Conservation (phyloP, 2,113 vertebrate genomes). For the Athene noctua region DNA sequence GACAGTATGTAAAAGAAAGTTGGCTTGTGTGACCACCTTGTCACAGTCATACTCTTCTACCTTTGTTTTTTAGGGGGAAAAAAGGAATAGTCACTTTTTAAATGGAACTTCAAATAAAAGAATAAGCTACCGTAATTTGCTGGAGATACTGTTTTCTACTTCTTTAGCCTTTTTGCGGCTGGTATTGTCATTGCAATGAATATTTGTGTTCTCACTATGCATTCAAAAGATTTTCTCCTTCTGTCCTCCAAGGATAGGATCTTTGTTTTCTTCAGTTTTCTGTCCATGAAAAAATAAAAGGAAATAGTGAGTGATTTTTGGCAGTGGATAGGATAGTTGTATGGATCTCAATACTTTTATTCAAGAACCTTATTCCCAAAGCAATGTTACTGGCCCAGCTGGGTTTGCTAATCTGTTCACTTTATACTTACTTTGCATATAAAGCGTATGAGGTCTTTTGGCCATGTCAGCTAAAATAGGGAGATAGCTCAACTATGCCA, state of each 20-base stretch:
- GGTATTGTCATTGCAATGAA: background rate
- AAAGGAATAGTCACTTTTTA: background rate
- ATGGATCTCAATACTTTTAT: background rate
- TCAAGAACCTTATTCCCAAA: background rate
- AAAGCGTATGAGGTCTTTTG: background rate
- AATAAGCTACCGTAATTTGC: background rate
- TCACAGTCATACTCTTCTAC: background rate
- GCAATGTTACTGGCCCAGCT: background rate
- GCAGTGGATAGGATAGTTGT: fast-evolving
- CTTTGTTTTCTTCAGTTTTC: background rate
- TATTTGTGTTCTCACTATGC: background rate
- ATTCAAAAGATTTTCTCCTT: background rate
- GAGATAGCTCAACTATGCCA: background rate
- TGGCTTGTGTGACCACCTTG: background rate
- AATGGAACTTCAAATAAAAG: background rate
- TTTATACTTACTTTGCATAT: background rate
- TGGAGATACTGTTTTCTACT: background rate
- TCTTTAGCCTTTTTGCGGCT: background rate
- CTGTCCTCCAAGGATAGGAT: background rate
- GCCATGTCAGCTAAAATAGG: background rate
- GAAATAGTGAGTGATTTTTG: background rate
- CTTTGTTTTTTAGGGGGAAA: background rate
- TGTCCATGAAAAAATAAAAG: background rate
- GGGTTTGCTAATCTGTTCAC: background rate
- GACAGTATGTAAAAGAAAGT: background rate